Evolutionary conservation across 1,140 invertebrate genomes (phyloP), one percentile per base, ranked within the genome.

Genomic region (Drosophila jambulina): DNA sequence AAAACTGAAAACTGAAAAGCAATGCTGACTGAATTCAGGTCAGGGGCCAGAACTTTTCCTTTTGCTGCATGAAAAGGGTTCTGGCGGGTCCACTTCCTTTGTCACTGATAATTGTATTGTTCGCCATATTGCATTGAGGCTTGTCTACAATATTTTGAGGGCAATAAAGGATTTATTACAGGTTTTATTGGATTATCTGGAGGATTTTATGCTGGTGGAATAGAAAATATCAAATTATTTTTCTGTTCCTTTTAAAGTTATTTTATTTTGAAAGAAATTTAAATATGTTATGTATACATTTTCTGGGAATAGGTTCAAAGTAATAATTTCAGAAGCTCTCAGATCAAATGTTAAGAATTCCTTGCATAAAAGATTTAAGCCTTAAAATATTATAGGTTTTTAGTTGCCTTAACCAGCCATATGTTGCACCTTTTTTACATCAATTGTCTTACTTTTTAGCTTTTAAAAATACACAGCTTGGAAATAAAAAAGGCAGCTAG

Each of bases 61-160:
- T 21, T 42, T 6, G 34, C 53, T 49, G 21, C 34, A 46, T 59
- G 67, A 72, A 60, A 72, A 60, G 53, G 69, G 67, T 71, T 72
- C n/a, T 23, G 51, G 43, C 53, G 27, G 49, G 63, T 57, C 12
- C 19, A 69, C 29, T 57, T 72, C 36, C 53, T 59, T 49, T 72
- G 53, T 72, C 53, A 72, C 25, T 42, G 36, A 43, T 71, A 72
- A 72, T 51, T 70, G 12, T 23, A 71, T 71, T 72, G 43, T 72
- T 40, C n/a, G 23, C 34, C 48, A 42, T 51, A 51, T 34, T 53
- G 25, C 17, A 42, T 19, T 34, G 21, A 23, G 15, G 27, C 4
- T 15, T 61, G 38, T 45, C 29, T 27, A 27, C 17, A 9, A 68
- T 32, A 25, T 65, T 70, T 54, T 68, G 19, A 61, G 29, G 27